Percentiles rank a stretch among this genome's conserved stretches.
phyloP scores from a whole-genome alignment of 2,113 vertebrate genomes.

The Ageneiosus marmoratus region DNA sequence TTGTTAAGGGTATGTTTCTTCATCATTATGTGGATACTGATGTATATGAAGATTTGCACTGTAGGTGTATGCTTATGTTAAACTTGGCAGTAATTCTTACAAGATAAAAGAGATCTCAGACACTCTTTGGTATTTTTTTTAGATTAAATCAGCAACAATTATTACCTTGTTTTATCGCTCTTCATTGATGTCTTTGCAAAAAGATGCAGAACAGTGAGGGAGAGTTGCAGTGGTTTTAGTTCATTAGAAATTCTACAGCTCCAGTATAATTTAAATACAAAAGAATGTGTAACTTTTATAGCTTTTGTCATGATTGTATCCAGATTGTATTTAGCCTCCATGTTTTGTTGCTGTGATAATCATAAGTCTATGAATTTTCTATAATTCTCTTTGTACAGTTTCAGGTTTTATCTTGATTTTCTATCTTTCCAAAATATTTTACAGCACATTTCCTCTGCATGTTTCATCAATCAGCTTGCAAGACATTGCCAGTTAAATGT shows the following conservation, averaged over 20 bases:
- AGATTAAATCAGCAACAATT: neutral
- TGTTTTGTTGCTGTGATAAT: neutral
- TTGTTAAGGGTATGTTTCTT: constrained; percentile 32
- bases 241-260: constrained; percentile 22
- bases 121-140: neutral
- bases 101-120: neutral
- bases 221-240: constrained; percentile 32
- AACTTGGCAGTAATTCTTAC: neutral
- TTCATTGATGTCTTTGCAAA: neutral
- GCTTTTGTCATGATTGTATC: neutral
- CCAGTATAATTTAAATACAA: constrained; percentile 8
- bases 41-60: neutral
- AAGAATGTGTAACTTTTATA: constrained; percentile 23
- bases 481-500: constrained; percentile 61
- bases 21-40: neutral
- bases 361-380: neutral
- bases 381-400: neutral
- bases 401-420: neutral
- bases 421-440: neutral
- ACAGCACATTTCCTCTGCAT: neutral
- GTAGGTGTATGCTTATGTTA: neutral
- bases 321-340: constrained; percentile 2
- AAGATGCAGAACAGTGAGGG: neutral
- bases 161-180: neutral
- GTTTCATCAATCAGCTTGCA: constrained; percentile 50